Conservation (phyloP, 2,888 invertebrate genomes). For the Macaria liturata region DNA sequence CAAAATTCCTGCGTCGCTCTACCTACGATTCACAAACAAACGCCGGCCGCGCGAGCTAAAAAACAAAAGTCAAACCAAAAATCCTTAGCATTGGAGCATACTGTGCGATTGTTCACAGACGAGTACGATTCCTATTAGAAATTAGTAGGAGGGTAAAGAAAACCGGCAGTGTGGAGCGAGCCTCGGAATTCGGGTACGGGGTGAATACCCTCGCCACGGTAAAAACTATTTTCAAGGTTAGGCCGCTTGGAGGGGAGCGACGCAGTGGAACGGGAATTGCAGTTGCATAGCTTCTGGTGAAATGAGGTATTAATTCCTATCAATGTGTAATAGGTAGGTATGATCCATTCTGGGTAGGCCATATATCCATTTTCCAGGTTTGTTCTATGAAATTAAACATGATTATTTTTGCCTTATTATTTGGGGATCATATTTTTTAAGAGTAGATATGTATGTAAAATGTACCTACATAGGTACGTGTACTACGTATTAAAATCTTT, state of each 20-base stretch:
- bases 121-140: slow-evolving; percentile 64
- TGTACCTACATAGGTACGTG: too few relatives aligned
- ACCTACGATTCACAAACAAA: slow-evolving; percentile 66
- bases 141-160: slow-evolving; percentile 46
- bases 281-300: slow-evolving; percentile 1
- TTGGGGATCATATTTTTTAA: too few relatives aligned
- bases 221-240: slow-evolving; percentile 84
- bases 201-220: slow-evolving; percentile 82
- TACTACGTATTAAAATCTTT: too few relatives aligned
- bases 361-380: too few relatives aligned
- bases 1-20: slow-evolving; percentile 57
- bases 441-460: too few relatives aligned
- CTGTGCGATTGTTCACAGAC: slow-evolving; percentile 52
- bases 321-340: too few relatives aligned
- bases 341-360: too few relatives aligned
- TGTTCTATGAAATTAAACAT: too few relatives aligned
- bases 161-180: slow-evolving; percentile 67
- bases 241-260: slow-evolving; percentile 75
- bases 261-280: slow-evolving; percentile 43
- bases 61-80: slow-evolving; percentile 73
- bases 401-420: too few relatives aligned
- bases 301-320: too few relatives aligned
- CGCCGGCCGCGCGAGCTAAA: slow-evolving; percentile 69
- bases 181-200: slow-evolving; percentile 80
- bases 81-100: slow-evolving; percentile 73